Evolutionary conservation across 2,888 invertebrate genomes (phyloP), one percentile per base, ranked within the genome.

Genomic region (Sericinus montela): DNA sequence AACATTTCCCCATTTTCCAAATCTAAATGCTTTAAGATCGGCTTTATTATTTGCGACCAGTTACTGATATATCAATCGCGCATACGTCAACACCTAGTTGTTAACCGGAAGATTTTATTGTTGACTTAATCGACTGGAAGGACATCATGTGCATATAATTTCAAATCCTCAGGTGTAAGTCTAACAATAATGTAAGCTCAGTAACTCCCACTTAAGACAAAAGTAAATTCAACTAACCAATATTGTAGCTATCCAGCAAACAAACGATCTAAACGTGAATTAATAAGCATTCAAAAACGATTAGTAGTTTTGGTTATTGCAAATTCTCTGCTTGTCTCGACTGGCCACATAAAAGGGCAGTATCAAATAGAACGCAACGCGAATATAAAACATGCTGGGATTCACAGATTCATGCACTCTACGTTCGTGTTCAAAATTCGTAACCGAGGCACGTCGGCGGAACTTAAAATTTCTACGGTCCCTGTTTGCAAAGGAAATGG

Each of bases 401-500:
- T 28, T 19, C 43, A 23, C 19, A 19, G 19, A 25, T 25, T 25
- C 25, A 6, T 25, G 8, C 6, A 23, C 23, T 23, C 23, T 25
- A 19, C 19, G 19, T 19, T 51, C 46, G 60, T 13, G 3, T 16
- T 32, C 11, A 9, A 29, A 7, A 29, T 78, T 76, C 52, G 58
- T 55, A 75, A 55, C 50, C 82, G 25, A 39, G 44, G 48, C 83
- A 75, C 80, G 80, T 77, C 68, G 66, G 42, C 77, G 78, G 82
- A 85, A 49, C 80, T 80, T 66, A 59, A 72, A 63, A 74, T 75
- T 71, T 69, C 67, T 72, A 70, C 72, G 63, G 30, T 32, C 11
- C 74, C 69, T 69, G 74, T 77, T 75, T 67, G 74, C 70, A 60
- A 64, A 80, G 83, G 81, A 83, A 79, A 79, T 69, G 75, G 71